Evolutionary conservation across 2,113 vertebrate species (phyloP), one percentile per base, ranked within the genome.

Genomic region (Parus major): DNA sequence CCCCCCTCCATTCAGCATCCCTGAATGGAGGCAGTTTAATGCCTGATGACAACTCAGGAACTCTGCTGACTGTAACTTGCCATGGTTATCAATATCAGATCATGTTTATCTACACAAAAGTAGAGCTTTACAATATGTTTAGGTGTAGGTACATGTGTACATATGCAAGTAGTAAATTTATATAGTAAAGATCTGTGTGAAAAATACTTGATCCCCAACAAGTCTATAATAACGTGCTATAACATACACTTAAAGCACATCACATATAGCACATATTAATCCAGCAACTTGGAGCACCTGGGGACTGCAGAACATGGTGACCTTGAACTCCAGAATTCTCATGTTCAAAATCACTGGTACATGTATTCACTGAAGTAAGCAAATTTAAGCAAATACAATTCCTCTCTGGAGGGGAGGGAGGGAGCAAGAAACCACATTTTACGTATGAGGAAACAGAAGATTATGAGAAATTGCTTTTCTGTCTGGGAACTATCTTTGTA

Each of bases 401-500:
- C 31, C 56, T 66, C 66, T 69, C 41, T 10, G 8, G 12, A 44
- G 12, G 15, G 18, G 17, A 64, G 8, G n/a, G 27, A 73, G 21
- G 7, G 57, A 94, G 41, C 9, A 53, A 80, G 33, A 82, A 72
- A 39, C 57, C 63, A 65, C 53, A 64, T 73, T 83, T 92, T 68
- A 93, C 0, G 0, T 88, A 63, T 56, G 68, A 94, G 68, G 68
- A 93, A 92, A 72, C 19, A 73, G 85, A 73, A 57, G 91, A 94
- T 85, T 29, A 80, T 64, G 42, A 6, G 4, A 72, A 90, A 93
- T 61, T 73, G 29, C 70, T 92, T 69, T 85, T 92, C 88, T 93
- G 82, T 68, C 82, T 90, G 79, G 75, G 68, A 96, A 93, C 73
- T 35, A 69, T 93, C 46, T 92, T 59, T 50, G 63, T 65, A 55